Base-by-base conservation (phyloP, 2,888 invertebrate species). In the Xanthorhoe spadicearia region DNA sequence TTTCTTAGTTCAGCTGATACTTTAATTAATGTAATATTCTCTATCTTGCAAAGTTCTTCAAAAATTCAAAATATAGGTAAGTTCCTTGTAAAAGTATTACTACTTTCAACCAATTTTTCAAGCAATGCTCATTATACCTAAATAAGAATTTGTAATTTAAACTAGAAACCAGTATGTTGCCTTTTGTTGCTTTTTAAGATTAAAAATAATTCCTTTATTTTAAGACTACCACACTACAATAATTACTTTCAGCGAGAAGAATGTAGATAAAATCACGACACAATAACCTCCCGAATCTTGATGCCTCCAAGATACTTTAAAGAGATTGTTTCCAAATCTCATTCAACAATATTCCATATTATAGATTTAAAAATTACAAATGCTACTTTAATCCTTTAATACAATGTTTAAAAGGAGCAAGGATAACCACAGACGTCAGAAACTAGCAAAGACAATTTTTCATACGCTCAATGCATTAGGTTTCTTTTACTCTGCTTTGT, bases 401-500 rank as follows among this genome's bases (percentile, higher is more conserved):
- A 38, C 38, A 38, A 38, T 13, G 38, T 13, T 10, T 38, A 10
- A 9, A 43, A 43, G 8, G 6, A 7, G 13, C 13, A 43, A 43
- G 38, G 13, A 43, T 13, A 4, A 43, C 38, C 13, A 13, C 13
- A 35, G 53, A 8, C 28, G 32, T 48, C 46, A 28, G 15, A 58
- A 49, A 49, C 7, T 5, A 9, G 23, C 53, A 19, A 19, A 17
- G 23, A 58, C 28, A 57, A 28, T 61, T 35, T 48, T 56, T 61
- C 57, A 57, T 18, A 52, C 52, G 38, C 46, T 54, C 50, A 61
- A 59, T 60, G 53, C 50, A 46, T 63, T 52, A 17, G 35, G 38
- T 66, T 66, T 49, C 54, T 58, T 62, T 66, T 59, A 43, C 35
- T 49, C 48, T 43, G 56, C 52, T 55, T 38, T 13, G 9, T 48